Base-by-base conservation (phyloP, 2,888 invertebrate genomes). In the Melolontha melolontha region DNA sequence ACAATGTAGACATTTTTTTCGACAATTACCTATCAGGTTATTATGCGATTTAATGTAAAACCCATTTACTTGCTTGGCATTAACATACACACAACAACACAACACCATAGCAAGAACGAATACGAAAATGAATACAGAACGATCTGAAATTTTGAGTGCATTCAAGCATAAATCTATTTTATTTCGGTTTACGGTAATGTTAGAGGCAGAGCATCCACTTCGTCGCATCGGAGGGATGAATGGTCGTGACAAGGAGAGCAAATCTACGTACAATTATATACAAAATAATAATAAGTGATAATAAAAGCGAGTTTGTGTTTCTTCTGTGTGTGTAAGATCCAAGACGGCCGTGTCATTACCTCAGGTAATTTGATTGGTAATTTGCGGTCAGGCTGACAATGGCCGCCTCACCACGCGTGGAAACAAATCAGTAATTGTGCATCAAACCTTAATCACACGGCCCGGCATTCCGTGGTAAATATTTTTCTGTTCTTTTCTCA, bases 371-470 rank as follows among this genome's bases (percentile, higher is more conserved):
- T 77, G 78, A 81, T 80, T 79, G 80, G 78, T 80, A 81, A 81
- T 81, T 81, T 80, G 80, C 79, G 80, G 81, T 79, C 78, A 76
- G 77, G 68, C 80, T 77, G 79, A 79, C 79, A 80, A 80, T 80
- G 79, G 79, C 78, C 78, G 78, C 75, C 74, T 76, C 77, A 76
- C 78, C 78, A 78, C 77, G 79, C 79, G 77, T 78, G 77, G 78
- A 79, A 79, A 78, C 79, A 80, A 80, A 80, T 80, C 80, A 79
- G 78, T 80, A 80, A 80, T 80, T 79, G 80, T 78, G 78, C 77
- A 78, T 78, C 78, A 76, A 78, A 79, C 76, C 77, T 74, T 71
- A 73, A 74, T 74, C 72, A 72, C 74, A 72, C 69, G 66, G 66
- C 68, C 66, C 68, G 44, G 68, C 73, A 72, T 71, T 72, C 73